A percentile compares a stretch with the other conserved stretches of the same genome.
These are phyloP conservation scores for Galerucella calmariensis DNA, from an alignment of 2,888 invertebrate species.

Conservation along the genomic window DNA sequence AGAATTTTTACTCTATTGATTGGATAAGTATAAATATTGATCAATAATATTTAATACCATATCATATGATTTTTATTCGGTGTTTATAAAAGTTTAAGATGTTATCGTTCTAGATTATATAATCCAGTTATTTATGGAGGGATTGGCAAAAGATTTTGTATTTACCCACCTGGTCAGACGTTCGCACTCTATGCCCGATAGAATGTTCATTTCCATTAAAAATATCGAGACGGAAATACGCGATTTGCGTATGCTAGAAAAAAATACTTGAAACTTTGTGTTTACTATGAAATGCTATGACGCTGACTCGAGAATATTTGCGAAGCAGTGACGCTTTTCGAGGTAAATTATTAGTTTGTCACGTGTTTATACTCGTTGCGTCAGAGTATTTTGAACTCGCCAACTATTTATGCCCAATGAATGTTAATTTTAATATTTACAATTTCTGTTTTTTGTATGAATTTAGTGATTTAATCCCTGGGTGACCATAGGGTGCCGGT, in stretches of 20 bases:
- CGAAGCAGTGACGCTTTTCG: background rate
- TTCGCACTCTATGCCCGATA: background rate
- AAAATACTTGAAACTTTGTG: background rate
- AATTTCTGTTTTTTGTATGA: too few species aligned
- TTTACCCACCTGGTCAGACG: conserved; percentile 5
- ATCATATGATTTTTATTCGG: background rate
- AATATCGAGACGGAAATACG: background rate
- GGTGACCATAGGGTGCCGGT: too few species aligned
- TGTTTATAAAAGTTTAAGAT: background rate
- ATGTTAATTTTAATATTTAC: background rate
- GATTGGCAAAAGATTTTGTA: background rate
- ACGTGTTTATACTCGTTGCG: conserved; percentile 5
- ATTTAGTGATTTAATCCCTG: too few species aligned
- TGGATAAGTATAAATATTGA: too few species aligned
- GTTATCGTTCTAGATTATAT: background rate
- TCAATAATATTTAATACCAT: background rate
- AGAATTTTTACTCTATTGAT: background rate
- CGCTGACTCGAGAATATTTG: background rate
- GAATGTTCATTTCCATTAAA: background rate
- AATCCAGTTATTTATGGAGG: background rate
- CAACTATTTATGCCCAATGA: background rate
- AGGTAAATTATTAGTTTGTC: conserved; percentile 4
- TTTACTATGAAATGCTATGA: background rate
- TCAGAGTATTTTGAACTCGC: conserved; percentile 11
- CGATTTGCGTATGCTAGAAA: background rate